These are phyloP conservation scores for Drosophila prolongata DNA, from an alignment of 2,888 invertebrate genomes.

Conservation along the genomic window DNA sequence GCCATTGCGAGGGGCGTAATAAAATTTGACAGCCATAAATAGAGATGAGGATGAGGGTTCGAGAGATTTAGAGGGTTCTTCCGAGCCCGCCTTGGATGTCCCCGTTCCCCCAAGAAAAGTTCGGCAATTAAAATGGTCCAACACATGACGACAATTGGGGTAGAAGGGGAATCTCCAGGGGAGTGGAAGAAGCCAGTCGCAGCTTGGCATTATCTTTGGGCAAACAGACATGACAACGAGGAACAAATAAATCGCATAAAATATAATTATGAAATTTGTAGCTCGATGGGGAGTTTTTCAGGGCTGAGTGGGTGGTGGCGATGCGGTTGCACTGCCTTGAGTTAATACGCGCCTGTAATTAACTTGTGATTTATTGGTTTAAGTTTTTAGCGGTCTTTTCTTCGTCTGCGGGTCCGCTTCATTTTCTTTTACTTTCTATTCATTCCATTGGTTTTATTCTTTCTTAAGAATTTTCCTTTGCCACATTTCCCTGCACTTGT, in stretches of 20 bases:
- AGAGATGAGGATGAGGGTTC: slow-evolving; percentile 49
- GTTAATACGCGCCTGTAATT: slow-evolving; percentile 82
- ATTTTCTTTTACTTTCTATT: slow-evolving; percentile 16
- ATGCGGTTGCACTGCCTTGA: slow-evolving; percentile 67
- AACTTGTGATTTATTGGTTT: slow-evolving; percentile 82
- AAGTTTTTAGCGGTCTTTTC: slow-evolving; percentile 73
- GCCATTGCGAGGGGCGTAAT: slow-evolving; percentile 64
- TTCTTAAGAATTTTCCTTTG: slow-evolving; percentile 21
- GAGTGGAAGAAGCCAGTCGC: slow-evolving; percentile 38
- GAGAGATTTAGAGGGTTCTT: slow-evolving; percentile 8
- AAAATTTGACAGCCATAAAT: slow-evolving; percentile 67
- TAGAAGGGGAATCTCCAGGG: neutral
- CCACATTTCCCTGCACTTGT: slow-evolving; percentile 40
- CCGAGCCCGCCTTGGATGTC: slow-evolving; percentile 60
- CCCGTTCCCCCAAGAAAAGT: slow-evolving; percentile 51
- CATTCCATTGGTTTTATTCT: slow-evolving; percentile 33
- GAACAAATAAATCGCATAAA: slow-evolving; percentile 82
- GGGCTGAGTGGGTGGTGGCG: slow-evolving; percentile 21
- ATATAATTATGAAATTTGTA: slow-evolving; percentile 83
- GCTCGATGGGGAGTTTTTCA: slow-evolving; percentile 45
- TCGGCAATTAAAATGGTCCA: slow-evolving; percentile 75
- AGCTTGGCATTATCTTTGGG: slow-evolving; percentile 73
- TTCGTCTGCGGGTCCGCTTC: slow-evolving; percentile 51
- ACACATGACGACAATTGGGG: slow-evolving; percentile 64
- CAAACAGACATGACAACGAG: slow-evolving; percentile 78